phyloP scores from a whole-genome alignment of 2,888 invertebrate species.

The Torymus auratus region DNA sequence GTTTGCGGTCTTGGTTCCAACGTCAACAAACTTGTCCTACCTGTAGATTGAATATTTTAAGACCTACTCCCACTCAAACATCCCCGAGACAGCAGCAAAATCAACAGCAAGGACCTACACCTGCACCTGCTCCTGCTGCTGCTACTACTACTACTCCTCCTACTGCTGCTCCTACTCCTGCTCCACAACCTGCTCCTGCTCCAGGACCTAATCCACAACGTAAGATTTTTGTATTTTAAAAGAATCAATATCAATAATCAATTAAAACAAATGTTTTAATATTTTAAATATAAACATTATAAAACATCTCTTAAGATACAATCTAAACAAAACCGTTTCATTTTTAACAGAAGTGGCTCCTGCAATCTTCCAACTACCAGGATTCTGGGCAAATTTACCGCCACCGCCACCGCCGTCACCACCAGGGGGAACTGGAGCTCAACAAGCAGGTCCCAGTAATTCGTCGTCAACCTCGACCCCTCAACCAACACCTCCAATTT shows the following conservation, averaged over 20 bases:
- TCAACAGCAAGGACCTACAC: constrained; percentile 70
- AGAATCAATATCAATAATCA: too few species aligned
- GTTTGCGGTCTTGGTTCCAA: constrained; percentile 99
- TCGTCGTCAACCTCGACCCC: constrained; percentile 44
- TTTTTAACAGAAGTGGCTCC: constrained; percentile 28
- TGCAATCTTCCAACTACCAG: constrained; percentile 64
- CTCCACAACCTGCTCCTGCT: constrained; percentile 36
- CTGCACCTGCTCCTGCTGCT: constrained; percentile 61
- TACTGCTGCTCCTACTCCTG: constrained; percentile 41
- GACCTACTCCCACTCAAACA: constrained; percentile 70
- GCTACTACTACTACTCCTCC: constrained; percentile 48
- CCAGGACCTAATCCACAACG: constrained; percentile 50
- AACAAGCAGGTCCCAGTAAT: constrained; percentile 58
- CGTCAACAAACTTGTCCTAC: constrained; percentile 99
- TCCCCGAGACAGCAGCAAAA: constrained; percentile 71
- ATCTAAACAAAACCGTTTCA: not conserved
- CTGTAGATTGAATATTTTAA: constrained; percentile 92
- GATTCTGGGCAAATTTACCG: constrained; percentile 69
- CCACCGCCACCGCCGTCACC: constrained; percentile 63
- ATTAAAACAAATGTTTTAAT: too few species aligned
- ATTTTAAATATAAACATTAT: too few species aligned
- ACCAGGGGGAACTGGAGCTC: constrained; percentile 48
- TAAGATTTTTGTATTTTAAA: constrained; percentile 9
- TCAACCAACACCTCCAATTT: constrained; percentile 60
- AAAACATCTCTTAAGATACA: too few species aligned